Evolutionary conservation across 2,797 vertebrate species (phyloP).

Genomic region (Schizopygopsis pylzovi): DNA sequence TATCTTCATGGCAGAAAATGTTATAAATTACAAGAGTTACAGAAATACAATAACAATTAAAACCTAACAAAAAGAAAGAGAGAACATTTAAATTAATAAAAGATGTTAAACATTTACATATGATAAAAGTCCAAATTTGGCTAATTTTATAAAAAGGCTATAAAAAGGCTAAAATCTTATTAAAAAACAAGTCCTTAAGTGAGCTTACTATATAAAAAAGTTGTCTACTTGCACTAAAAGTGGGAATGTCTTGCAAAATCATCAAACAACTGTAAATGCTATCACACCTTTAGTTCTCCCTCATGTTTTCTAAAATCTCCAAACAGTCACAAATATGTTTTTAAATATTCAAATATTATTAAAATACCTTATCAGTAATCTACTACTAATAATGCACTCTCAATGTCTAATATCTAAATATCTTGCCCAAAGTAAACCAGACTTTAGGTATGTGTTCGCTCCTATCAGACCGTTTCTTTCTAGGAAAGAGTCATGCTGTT

Average conservation of each 20-base stretch:
- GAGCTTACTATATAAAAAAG: too few relatives aligned
- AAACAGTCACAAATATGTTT: not conserved
- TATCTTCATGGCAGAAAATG: too few relatives aligned
- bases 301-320: not conserved
- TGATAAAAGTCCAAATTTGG: too few relatives aligned
- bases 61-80: too few relatives aligned
- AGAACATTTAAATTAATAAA: too few relatives aligned
- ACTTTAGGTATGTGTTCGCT: not conserved
- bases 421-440: not conserved
- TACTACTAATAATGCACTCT: not conserved
- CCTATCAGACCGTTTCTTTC: not conserved
- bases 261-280: not conserved
- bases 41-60: too few relatives aligned
- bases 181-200: too few relatives aligned
- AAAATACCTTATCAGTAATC: too few relatives aligned
- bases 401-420: not conserved
- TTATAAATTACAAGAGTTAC: too few relatives aligned
- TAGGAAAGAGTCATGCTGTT: slow-evolving; percentile 20
- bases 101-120: too few relatives aligned
- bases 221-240: not conserved
- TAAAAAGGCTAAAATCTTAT: too few relatives aligned
- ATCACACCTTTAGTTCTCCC: not conserved
- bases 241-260: not conserved
- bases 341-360: not conserved
- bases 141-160: too few relatives aligned